Base-by-base conservation (phyloP, 2,113 vertebrate species). In the Galemys pyrenaicus region DNA sequence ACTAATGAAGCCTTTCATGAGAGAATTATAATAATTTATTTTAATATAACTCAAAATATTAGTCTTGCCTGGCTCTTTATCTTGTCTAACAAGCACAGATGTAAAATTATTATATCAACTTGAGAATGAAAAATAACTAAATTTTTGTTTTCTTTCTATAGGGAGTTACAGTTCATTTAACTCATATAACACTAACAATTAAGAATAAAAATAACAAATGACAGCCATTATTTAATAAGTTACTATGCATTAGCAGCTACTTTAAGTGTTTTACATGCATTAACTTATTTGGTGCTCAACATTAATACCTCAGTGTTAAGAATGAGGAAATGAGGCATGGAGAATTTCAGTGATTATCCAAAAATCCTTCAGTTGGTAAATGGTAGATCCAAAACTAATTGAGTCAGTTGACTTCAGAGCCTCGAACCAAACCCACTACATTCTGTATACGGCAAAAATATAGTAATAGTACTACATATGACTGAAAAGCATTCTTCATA, bases 31-130 rank as follows among this genome's bases (percentile, higher is more conserved):
- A 58, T 58, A 79, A 86, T 73, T 87, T 84, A 62, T 70, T 95
- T 92, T 87, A 95, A 60, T 73, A 73, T n/a, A 94, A 74, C 41
- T 87, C 5, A 85, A 92, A 94, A 70, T 80, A 64, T 84, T 83
- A 67, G 41, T 71, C 32, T 87, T 85, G 39, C 32, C 32, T 58
- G 37, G 39, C 1, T 77, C 46, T 62, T 94, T 37, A 92, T 77
- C 71, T 93, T 96, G 2, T 71, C 78, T 44, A 85, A 90, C 71
- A 87, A 85, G 32, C 39, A 86, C 74, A 87, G 44, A 62, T 84
- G 6, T 68, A 87, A 94, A 90, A 87, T 41, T 68, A 49, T 87
- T 79, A 22, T 89, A 81, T 30, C 46, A 85, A 7, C 78, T 39
- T 67, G n/a, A 90, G 32, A 82, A 58, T 22, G 73, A 89, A 95